Percentiles rank a stretch among this genome's conserved stretches.
Evolutionary conservation across 2,888 invertebrate genomes (phyloP).

Genomic region (Ectemnius lituratus): DNA sequence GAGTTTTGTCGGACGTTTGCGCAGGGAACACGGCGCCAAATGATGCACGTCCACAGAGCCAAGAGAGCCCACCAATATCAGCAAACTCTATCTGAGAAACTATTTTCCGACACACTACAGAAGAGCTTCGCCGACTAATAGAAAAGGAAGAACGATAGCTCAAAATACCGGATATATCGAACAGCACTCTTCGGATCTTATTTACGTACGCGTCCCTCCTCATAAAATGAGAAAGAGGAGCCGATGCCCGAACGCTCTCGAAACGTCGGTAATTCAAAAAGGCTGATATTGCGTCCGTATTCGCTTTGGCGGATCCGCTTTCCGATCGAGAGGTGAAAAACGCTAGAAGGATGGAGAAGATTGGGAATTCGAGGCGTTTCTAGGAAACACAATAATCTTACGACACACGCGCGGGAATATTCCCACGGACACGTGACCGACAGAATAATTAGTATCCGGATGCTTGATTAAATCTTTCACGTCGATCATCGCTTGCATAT

Average conservation of each 20-base stretch:
- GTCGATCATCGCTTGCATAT: too few species aligned
- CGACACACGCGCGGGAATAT: too few species aligned
- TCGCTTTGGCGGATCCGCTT: conserved; percentile 4
- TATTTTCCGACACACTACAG: too few species aligned
- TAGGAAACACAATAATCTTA: conserved; percentile 12
- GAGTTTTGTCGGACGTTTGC: too few species aligned
- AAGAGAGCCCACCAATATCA: too few species aligned
- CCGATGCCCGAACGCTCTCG: neutral
- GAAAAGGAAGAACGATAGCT: too few species aligned
- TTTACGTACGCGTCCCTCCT: neutral
- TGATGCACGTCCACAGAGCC: too few species aligned
- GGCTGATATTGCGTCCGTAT: neutral
- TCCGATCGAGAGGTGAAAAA: neutral
- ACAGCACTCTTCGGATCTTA: neutral
- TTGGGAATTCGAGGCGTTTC: neutral
- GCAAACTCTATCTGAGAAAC: too few species aligned
- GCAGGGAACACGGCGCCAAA: neutral
- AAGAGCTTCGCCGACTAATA: too few species aligned
- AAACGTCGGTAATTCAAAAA: conserved; percentile 11
- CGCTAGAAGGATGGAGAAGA: neutral
- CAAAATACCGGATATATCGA: neutral
- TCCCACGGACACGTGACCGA: too few species aligned
- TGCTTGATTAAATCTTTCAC: too few species aligned
- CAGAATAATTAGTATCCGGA: too few species aligned
- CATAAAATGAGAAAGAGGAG: conserved; percentile 2